Evolutionary conservation across 2,113 vertebrate genomes (phyloP), one percentile per base, ranked within the genome.

Genomic region (Sprattus sprattus): DNA sequence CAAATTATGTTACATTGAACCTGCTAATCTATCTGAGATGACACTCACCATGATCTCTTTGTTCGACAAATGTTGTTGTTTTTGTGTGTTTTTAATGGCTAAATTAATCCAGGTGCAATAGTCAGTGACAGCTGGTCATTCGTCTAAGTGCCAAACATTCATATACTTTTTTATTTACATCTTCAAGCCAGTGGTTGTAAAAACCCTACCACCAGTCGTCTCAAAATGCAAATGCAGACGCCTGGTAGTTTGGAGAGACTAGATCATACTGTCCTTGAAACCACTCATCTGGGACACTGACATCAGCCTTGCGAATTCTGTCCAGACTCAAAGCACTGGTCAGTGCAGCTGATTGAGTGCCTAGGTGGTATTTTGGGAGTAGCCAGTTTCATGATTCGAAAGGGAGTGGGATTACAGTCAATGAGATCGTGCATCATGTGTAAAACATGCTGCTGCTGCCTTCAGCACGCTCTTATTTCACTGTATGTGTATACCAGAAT

Each of bases 31-130:
- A 28, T 28, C 22, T 44, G n/a, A 83, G 57, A 67, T 85, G 18
- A 54, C 39, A 11, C 82, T 85, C 75, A 54, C 87, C 86, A 11
- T 78, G 44, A 71, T 82, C 49, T 83, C 81, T 28, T 83, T 60
- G 5, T 49, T 49, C 25, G 47, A 50, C 46, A 78, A 39, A 39
- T 39, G 28, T 4, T 71, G 50, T 54, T 54, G 4, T 16, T 54
- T 13, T 57, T 57, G 6, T 20, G 54, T 22, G 7, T 52, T 6
- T 6, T 2, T 15, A 10, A 52, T 57, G 3, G 5, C 5, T 20
- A 57, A 22, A 57, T 57, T 20, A 3, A 22, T 22, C 7, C 11
- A 57, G 6, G 5, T 20, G 50, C 2, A 2, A 15, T 2, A 16
- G 50, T 15, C 15, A 39, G 13, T 75, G 28, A 15, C 67, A 75